Conservation (phyloP, 2,797 vertebrate genomes). For the Myotis vivesi region DNA sequence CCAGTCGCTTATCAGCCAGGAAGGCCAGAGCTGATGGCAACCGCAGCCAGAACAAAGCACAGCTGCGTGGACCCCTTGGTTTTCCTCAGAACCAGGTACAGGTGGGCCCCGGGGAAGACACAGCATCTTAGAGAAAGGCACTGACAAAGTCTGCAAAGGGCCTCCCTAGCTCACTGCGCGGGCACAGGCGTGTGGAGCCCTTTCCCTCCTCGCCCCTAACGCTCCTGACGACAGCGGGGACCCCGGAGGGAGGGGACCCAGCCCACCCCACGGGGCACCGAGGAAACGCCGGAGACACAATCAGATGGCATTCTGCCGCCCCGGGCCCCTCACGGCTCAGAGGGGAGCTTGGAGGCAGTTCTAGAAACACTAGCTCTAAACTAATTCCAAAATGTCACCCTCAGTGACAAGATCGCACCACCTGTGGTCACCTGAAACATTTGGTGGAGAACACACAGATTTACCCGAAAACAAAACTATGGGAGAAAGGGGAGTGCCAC, state of each 20-base stretch:
- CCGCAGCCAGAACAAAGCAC: background rate
- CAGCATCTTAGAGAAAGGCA: background rate
- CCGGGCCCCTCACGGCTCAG: background rate
- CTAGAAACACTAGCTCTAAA: background rate
- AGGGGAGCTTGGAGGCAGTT: background rate
- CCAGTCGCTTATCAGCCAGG: background rate
- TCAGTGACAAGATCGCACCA: background rate
- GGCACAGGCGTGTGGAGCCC: background rate
- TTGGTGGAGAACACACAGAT: background rate
- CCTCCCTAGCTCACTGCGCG: background rate
- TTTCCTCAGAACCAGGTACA: background rate
- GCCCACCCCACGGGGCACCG: background rate
- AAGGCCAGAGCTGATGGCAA: background rate
- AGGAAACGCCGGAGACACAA: background rate
- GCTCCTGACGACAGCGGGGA: rapidly evolving
- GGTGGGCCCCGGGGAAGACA: background rate
- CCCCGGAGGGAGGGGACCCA: background rate
- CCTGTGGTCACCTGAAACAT: background rate
- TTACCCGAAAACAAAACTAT: background rate
- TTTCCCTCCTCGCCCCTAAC: background rate
- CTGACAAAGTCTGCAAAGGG: background rate
- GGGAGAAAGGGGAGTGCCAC: background rate
- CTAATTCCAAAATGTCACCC: background rate
- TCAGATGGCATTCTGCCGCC: background rate
- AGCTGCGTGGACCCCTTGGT: background rate